Evolutionary conservation across 2,888 invertebrate species (phyloP), one percentile per base, ranked within the genome.

Genomic region (Branchellion lobata): DNA sequence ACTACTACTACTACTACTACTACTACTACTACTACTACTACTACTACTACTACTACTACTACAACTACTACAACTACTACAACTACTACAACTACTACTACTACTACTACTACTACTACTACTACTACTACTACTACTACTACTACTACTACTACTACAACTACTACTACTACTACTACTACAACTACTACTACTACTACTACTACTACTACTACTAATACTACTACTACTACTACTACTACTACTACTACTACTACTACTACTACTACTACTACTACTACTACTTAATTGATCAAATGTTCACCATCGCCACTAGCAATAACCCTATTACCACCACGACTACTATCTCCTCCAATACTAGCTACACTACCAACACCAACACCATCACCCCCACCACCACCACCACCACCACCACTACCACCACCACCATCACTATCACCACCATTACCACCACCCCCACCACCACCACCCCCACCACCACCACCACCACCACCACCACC

Each of bases 11-110:
- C 11, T 68, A 68, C 29, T 68, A 68, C 29, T 68, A 68, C 29
- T 68, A 68, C 29, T 68, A 68, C 51, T 68, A 68, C 68, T 68
- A 68, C 68, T 68, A 68, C 68, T 68, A 68, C 68, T 68, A 68
- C 68, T 68, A 68, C 68, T 68, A 68, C 68, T 68, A 68, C 68
- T 68, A 68, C 68, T 27, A 24, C n/a, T 68, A 18, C n/a, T 68
- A 18, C n/a, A 18, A 18, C n/a, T 68, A 18, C n/a, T 68, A 68
- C 29, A 18, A 68, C 11, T 24, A 24, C 14, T 24, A 24, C 24
- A 18, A 68, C 68, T 68, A 68, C 68, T 68, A 68, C 68, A 11
- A 68, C 68, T 68, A 68, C 68, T 24, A 68, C 68, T 68, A 68
- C 68, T 68, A 68, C 68, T 27, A 24, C n/a, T 68, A n/a, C n/a